Evolutionary conservation across 2,888 invertebrate genomes (phyloP).

Genomic region (Limnephilus rhombicus): DNA sequence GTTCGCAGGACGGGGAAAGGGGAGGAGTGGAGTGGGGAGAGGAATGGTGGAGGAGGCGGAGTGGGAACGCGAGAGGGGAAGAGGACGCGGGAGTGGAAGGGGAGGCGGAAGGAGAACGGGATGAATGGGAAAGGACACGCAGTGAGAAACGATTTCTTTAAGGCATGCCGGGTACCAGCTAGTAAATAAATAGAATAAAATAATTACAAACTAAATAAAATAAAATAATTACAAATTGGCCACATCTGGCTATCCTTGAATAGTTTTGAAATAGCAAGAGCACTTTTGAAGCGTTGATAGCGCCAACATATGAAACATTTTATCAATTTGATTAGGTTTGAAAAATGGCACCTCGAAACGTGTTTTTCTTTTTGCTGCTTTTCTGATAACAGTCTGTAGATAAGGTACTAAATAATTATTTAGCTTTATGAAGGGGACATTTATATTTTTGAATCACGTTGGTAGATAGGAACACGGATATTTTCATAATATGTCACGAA

Average conservation of each 20-base stretch:
- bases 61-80: too few relatives aligned
- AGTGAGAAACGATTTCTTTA: too few relatives aligned
- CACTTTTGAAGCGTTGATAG: not conserved
- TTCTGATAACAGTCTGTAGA: not conserved
- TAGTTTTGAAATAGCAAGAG: not conserved
- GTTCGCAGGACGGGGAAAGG: too few relatives aligned
- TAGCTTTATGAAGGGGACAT: not conserved
- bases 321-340: constrained; percentile 1
- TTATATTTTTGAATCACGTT: not conserved
- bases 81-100: too few relatives aligned
- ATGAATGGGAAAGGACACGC: too few relatives aligned
- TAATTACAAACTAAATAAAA: too few relatives aligned
- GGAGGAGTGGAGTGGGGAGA: too few relatives aligned
- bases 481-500: not conserved
- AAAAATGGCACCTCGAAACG: constrained; percentile 1
- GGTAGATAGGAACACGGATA: not conserved
- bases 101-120: too few relatives aligned
- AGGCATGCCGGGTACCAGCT: too few relatives aligned
- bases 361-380: not conserved
- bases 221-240: not conserved
- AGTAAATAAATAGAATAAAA: too few relatives aligned
- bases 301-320: not conserved
- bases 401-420: not conserved
- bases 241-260: not conserved
- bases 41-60: too few relatives aligned